Evolutionary conservation across 2,888 invertebrate genomes (phyloP).

Genomic region (Nephrotoma flavescens): DNA sequence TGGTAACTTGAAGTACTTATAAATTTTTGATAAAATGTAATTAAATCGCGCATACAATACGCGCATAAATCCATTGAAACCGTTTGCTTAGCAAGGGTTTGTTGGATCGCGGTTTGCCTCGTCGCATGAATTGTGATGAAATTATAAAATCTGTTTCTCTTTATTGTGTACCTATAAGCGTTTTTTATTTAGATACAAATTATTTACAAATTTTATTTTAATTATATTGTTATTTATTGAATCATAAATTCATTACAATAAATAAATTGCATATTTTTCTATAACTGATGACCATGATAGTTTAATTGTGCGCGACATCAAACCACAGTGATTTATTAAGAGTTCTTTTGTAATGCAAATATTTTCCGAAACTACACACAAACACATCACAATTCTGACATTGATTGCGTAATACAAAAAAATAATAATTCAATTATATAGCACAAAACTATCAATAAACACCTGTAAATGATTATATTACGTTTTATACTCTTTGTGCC

Average conservation of each 20-base stretch:
- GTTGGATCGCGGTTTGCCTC: not conserved
- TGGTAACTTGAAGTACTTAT: not conserved
- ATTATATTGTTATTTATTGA: not conserved
- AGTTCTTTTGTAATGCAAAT: not conserved
- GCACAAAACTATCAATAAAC: not conserved
- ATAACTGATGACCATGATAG: not conserved
- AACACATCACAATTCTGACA: not conserved
- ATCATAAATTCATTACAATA: not conserved
- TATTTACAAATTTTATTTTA: not conserved
- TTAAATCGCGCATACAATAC: not conserved
- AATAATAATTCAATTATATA: not conserved
- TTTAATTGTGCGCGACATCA: not conserved
- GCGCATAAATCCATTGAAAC: not conserved
- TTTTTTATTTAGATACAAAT: not conserved
- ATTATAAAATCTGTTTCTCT: not conserved
- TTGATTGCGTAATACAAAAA: not conserved
- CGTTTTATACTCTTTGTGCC: not conserved
- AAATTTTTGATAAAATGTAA: not conserved
- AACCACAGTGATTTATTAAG: not conserved
- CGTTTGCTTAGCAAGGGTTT: not conserved
- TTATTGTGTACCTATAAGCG: not conserved
- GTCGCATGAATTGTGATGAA: not conserved
- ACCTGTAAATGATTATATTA: not conserved
- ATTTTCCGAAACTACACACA: not conserved
- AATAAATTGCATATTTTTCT: not conserved